phyloP scores from a whole-genome alignment of 2,888 invertebrate species.

The Isotomurus palustris region DNA sequence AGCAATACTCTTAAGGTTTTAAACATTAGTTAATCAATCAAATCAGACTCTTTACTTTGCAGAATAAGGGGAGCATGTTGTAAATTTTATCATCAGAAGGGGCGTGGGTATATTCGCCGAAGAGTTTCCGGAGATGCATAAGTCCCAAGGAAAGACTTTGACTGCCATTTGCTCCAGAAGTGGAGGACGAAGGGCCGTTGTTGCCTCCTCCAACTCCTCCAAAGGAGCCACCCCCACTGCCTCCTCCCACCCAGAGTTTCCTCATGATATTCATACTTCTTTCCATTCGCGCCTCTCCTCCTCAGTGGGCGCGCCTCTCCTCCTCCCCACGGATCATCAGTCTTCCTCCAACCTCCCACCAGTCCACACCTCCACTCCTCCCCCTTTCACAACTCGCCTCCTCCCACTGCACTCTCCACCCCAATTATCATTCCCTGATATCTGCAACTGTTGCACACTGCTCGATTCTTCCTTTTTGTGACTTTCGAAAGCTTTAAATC shows the following conservation, averaged over 20 bases:
- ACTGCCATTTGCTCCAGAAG: constrained; percentile 56
- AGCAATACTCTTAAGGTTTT: background rate
- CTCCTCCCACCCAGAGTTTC: constrained; percentile 68
- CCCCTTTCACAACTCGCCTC: no score
- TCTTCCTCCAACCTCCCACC: no score
- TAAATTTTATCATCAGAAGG: constrained; percentile 88
- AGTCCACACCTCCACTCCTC: no score
- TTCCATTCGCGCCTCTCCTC: constrained; percentile 6
- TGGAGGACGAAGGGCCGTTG: constrained; percentile 47
- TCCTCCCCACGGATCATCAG: no score
- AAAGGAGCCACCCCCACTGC: constrained; percentile 52
- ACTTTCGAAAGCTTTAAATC: no score
- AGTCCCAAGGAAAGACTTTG: constrained; percentile 74
- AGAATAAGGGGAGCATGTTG: constrained; percentile 96
- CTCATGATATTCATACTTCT: constrained; percentile 81
- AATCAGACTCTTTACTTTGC: constrained; percentile 73
- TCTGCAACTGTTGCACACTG: no score
- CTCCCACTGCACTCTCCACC: no score
- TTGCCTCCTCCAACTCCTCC: background rate
- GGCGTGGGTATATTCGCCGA: constrained; percentile 89
- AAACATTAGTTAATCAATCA: background rate
- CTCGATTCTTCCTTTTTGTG: no score
- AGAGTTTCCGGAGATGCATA: constrained; percentile 93
- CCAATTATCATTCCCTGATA: no score
- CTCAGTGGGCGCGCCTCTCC: no score